These are phyloP conservation scores for Carlito syrichta DNA, from an alignment of 2,113 vertebrate species.

Conservation along the genomic window DNA sequence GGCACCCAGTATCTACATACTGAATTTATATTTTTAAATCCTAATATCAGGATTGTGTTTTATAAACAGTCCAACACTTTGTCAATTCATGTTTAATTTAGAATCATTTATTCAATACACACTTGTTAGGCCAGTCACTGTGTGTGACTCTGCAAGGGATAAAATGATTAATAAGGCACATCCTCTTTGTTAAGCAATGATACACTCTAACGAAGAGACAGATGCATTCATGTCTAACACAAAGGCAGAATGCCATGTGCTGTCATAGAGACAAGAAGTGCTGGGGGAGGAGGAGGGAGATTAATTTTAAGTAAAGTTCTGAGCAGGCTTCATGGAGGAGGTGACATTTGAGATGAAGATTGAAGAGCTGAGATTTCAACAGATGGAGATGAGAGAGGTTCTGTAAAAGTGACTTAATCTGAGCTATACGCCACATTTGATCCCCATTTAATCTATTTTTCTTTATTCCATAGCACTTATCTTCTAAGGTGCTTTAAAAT, in stretches of 20 bases:
- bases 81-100: neutral
- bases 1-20: neutral
- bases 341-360: neutral
- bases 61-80: neutral
- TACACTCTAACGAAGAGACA: neutral
- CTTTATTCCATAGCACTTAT: neutral
- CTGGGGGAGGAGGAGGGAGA: neutral
- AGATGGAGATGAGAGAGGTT: neutral
- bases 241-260: neutral
- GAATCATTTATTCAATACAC: constrained; percentile 3
- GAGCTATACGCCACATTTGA: neutral
- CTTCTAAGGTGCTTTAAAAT: neutral
- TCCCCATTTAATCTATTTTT: neutral
- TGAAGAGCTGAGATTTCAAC: neutral
- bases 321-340: neutral
- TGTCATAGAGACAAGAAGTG: neutral
- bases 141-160: neutral
- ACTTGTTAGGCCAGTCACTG: neutral
- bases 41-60: constrained; percentile 32
- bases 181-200: constrained; percentile 25
- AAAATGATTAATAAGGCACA: constrained; percentile 3
- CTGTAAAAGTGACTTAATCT: neutral
- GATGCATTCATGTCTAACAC: neutral
- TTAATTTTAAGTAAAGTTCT: neutral
- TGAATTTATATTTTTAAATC: constrained; percentile 31